Evolutionary conservation across 2,797 vertebrate species (phyloP), one percentile per base, ranked within the genome.

Genomic region (Catostomus latipinnis): DNA sequence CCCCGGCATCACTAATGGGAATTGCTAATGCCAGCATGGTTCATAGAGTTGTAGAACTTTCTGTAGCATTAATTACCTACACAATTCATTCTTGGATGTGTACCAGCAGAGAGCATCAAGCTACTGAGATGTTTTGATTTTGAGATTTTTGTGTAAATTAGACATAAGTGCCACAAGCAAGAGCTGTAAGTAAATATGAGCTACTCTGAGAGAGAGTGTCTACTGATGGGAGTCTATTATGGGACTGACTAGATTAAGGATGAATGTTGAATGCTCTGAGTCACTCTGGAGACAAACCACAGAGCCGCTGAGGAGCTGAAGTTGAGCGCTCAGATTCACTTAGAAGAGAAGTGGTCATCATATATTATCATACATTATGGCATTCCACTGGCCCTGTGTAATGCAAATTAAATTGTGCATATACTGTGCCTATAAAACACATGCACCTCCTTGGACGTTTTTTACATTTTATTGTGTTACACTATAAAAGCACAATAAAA

Each of bases 1-100:
- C 83, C 79, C 81, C 74, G 90, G 81, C 82, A 88, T 90, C 90
- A 87, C 91, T 93, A 91, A 92, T 88, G 88, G 89, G 88, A 88
- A 86, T 85, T 87, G 88, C 85, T 86, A 84, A 86, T 87, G 85
- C 73, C 82, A 78, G 76, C 77, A 66, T 81, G 80, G 87, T 83
- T 84, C 72, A 71, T 75, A 88, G 83, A 89, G 79, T 86, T 84
- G 84, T 61, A 69, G 81, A 85, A 80, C 77, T 90, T 89, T 62
- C 76, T 71, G 49, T 74, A 87, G 86, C 85, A 81, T 90, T 91
- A 90, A 90, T 89, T 88, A 89, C 86, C 76, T 82, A 87, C 87
- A 83, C 84, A 89, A 81, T 57, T 86, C 80, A 83, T 76, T 86
- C 46, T 72, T 61, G 48, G 58, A 83, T 86, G 5, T 52, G 81